These are phyloP conservation scores for Phrynocephalus versicolor DNA, from an alignment of 2,113 vertebrate species.

Conservation along the genomic window DNA sequence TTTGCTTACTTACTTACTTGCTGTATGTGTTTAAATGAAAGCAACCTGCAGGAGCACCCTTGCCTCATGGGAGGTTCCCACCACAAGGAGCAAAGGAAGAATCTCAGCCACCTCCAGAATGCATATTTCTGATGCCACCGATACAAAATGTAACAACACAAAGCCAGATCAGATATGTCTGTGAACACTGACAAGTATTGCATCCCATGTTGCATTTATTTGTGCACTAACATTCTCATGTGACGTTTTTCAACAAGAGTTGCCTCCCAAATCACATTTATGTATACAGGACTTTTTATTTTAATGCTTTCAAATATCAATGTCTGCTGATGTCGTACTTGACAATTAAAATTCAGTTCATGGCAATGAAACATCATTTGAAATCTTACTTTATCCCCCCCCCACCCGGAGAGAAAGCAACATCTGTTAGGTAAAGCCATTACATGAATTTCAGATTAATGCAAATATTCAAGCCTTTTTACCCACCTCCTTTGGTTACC, in stretches of 20 bases:
- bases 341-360: neutral
- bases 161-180: neutral
- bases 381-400: neutral
- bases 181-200: neutral
- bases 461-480: neutral
- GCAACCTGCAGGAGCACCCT: neutral
- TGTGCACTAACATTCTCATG: neutral
- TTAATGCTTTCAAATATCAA: neutral
- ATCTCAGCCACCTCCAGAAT: neutral
- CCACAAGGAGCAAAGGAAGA: neutral
- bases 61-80: too few species aligned
- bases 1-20: too few species aligned
- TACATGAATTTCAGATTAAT: slow-evolving; percentile 10
- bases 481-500: neutral
- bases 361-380: neutral
- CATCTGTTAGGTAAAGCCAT: neutral
- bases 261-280: neutral
- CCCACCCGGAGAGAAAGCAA: neutral
- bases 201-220: neutral
- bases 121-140: neutral
- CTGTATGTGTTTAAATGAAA: neutral
- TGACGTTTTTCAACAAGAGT: neutral
- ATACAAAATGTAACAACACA: neutral
- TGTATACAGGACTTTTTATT: neutral
- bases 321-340: neutral